These are phyloP conservation scores for Talpa occidentalis DNA, from an alignment of 2,113 vertebrate species.

Conservation along the genomic window DNA sequence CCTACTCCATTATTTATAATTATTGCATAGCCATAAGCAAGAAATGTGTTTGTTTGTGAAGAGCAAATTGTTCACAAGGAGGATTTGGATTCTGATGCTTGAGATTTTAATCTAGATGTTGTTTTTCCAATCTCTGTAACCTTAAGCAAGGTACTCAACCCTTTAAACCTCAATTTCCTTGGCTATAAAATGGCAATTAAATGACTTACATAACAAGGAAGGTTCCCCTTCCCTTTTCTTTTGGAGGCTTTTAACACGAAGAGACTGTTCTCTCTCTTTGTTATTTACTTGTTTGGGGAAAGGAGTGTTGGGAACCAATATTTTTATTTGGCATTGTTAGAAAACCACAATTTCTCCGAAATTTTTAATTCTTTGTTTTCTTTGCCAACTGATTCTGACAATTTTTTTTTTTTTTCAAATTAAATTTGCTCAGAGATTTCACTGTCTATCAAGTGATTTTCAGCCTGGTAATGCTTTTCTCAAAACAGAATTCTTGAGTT, in stretches of 20 bases:
- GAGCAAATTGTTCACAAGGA: not conserved
- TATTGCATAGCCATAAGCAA: not conserved
- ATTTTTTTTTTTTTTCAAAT: not conserved
- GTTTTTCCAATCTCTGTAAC: not conserved
- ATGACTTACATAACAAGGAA: not conserved
- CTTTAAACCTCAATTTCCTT: not conserved
- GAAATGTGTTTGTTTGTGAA: not conserved
- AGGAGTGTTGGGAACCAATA: not conserved
- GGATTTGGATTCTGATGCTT: slow-evolving; percentile 5
- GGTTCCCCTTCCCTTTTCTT: not conserved
- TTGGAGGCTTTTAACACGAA: not conserved
- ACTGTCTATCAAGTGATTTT: not conserved
- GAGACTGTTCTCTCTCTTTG: not conserved
- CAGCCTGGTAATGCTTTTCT: not conserved
- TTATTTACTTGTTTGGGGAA: not conserved
- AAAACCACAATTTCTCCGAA: not conserved
- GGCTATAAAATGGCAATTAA: not conserved
- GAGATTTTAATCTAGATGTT: not conserved
- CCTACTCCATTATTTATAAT: not conserved
- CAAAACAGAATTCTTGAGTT: not conserved
- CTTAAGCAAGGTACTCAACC: not conserved
- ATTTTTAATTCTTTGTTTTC: not conserved
- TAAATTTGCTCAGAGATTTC: slow-evolving; percentile 11
- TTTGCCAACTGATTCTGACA: not conserved
- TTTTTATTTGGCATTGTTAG: not conserved